These are phyloP conservation scores for Ptychodera flava DNA, from an alignment of 35 echinoderm and acorn worm genomes.

Conservation along the genomic window DNA sequence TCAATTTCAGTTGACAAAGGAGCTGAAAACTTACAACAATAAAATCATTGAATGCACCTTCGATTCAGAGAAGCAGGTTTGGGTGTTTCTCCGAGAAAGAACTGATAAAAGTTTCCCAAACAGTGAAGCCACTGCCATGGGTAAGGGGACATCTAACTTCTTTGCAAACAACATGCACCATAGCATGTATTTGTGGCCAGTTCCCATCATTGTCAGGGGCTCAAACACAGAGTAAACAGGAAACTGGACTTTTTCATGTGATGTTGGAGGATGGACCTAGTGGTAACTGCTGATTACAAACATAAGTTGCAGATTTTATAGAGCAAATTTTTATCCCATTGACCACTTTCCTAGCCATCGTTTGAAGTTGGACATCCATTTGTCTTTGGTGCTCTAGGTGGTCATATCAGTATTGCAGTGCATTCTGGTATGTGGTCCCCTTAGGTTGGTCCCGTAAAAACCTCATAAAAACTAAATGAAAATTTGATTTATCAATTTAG, in stretches of 20 bases:
- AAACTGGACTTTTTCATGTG: background rate
- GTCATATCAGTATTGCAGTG: too few relatives aligned
- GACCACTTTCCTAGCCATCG: too few relatives aligned
- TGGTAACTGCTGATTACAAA: background rate
- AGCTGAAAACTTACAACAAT: slow-evolving; percentile 80
- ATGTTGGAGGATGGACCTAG: background rate
- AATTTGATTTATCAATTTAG: too few relatives aligned
- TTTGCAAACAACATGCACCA: background rate
- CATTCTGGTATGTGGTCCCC: too few relatives aligned
- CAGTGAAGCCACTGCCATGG: slow-evolving; percentile 64
- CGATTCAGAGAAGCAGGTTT: slow-evolving; percentile 41
- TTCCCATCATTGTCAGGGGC: too few relatives aligned
- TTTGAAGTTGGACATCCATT: too few relatives aligned
- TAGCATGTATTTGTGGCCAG: background rate
- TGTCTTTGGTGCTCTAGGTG: too few relatives aligned
- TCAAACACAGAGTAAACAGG: background rate
- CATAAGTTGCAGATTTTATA: background rate
- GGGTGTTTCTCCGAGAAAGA: slow-evolving; percentile 82
- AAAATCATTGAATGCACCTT: slow-evolving; percentile 91
- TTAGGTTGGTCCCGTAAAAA: too few relatives aligned
- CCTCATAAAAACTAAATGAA: too few relatives aligned
- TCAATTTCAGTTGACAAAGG: slow-evolving; percentile 45
- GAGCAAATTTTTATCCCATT: background rate
- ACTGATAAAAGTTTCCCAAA: slow-evolving; percentile 96
- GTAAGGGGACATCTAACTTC: slow-evolving; percentile 24